A percentile compares a stretch with the other conserved stretches of the same genome.
phyloP scores from a whole-genome alignment of 2,113 vertebrate species.

The Lipotes vexillifer region DNA sequence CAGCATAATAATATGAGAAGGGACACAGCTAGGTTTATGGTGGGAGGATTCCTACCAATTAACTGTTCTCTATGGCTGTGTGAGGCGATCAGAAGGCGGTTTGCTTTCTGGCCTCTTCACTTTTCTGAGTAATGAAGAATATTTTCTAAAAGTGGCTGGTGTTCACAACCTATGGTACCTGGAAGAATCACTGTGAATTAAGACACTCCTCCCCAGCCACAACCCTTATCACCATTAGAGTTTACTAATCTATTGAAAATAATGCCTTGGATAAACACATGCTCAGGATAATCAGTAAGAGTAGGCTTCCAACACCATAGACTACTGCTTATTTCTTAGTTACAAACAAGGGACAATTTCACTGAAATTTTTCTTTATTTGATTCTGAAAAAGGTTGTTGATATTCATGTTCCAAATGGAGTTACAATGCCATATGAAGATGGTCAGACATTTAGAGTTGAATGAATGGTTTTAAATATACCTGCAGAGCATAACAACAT shows the following conservation, averaged over 20 bases:
- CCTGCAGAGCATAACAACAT: conserved; percentile 66
- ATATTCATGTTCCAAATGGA: conserved; percentile 63
- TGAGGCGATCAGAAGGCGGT: background rate
- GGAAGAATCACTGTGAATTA: background rate
- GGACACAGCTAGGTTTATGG: background rate
- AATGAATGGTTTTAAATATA: conserved; percentile 67
- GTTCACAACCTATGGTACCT: background rate
- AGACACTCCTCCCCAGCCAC: background rate
- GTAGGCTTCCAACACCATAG: background rate
- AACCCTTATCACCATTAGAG: background rate
- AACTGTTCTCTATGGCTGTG: background rate
- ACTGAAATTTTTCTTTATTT: conserved; percentile 12
- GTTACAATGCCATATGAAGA: conserved; percentile 52
- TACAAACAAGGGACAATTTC: background rate
- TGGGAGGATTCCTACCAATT: background rate
- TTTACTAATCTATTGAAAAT: background rate
- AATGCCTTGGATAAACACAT: background rate
- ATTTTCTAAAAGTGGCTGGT: background rate
- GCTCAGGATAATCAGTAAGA: background rate
- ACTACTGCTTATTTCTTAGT: background rate
- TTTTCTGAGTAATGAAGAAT: background rate
- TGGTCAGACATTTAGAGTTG: conserved; percentile 54
- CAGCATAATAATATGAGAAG: background rate
- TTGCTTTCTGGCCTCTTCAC: background rate
- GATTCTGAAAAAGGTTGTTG: conserved; percentile 52